Evolutionary conservation across 2,888 invertebrate species (phyloP).

Genomic region (Coenonympha arcania): DNA sequence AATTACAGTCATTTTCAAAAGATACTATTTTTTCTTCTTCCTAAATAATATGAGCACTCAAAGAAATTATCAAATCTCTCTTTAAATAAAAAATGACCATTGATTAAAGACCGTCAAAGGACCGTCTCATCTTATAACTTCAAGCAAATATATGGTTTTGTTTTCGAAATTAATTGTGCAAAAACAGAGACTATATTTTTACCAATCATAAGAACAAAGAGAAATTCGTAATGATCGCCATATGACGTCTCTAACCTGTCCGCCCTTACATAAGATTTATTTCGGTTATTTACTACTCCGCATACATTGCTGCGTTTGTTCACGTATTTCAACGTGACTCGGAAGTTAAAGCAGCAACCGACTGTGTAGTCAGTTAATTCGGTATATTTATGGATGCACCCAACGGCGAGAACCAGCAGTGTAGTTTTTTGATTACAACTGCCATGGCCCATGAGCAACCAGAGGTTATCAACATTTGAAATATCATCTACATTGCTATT

Average conservation of each 20-base stretch:
- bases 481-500: background rate
- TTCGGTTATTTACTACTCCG: conserved; percentile 33
- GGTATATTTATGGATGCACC: conserved; percentile 20
- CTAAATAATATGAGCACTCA: no score
- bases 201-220: conserved; percentile 62
- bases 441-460: conserved; percentile 13
- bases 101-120: background rate
- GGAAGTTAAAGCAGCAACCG: conserved; percentile 43
- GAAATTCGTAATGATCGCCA: conserved; percentile 59
- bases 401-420: conserved; percentile 22
- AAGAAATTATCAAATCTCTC: no score
- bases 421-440: conserved; percentile 22
- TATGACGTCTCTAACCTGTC: conserved; percentile 59
- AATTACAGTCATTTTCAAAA: no score
- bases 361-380: conserved; percentile 19
- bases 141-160: conserved; percentile 9
- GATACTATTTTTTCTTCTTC: no score
- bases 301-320: conserved; percentile 39
- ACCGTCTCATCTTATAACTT: background rate
- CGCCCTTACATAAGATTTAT: conserved; percentile 55
- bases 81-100: background rate
- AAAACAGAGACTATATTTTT: conserved; percentile 31
- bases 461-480: conserved; percentile 37
- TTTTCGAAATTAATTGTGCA: conserved; percentile 28
- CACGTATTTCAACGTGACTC: background rate